Conservation (phyloP, 2,113 vertebrate genomes). For the Echinops telfairi region DNA sequence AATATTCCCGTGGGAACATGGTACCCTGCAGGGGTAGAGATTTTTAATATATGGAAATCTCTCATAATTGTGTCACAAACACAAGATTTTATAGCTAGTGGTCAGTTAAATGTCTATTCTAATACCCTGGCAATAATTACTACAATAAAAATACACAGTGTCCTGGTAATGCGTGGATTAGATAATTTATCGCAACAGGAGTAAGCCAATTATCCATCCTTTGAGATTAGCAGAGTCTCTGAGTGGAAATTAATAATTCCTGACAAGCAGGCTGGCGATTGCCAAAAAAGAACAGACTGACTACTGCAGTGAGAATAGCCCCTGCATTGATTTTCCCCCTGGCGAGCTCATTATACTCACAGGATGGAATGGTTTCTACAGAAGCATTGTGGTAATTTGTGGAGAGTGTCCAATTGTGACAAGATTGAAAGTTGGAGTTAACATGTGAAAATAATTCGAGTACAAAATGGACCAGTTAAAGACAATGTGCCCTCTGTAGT, state of each 20-base stretch:
- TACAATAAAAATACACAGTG: background rate
- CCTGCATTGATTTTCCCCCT: background rate
- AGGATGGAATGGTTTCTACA: background rate
- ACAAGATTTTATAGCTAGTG: background rate
- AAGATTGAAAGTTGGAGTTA: slow-evolving; percentile 21
- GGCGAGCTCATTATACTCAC: background rate
- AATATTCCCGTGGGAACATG: background rate
- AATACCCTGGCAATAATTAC: background rate
- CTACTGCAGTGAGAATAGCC: background rate
- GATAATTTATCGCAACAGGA: slow-evolving; percentile 18
- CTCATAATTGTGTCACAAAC: background rate
- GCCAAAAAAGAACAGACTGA: background rate
- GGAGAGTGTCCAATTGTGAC: background rate
- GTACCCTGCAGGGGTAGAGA: background rate
- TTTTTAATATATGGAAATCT: slow-evolving; percentile 37
- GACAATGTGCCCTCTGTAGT: background rate
- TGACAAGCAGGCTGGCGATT: background rate
- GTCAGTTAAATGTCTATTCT: slow-evolving; percentile 20
- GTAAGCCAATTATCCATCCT: slow-evolving; percentile 45
- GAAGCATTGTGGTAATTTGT: background rate
- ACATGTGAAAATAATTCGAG: background rate
- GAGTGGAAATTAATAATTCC: slow-evolving; percentile 16
- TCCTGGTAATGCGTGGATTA: background rate
- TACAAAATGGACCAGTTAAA: background rate
- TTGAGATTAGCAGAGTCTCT: slow-evolving; percentile 48